Conservation (phyloP, 2,797 vertebrate species). For the Paedocypris micromegethes region DNA sequence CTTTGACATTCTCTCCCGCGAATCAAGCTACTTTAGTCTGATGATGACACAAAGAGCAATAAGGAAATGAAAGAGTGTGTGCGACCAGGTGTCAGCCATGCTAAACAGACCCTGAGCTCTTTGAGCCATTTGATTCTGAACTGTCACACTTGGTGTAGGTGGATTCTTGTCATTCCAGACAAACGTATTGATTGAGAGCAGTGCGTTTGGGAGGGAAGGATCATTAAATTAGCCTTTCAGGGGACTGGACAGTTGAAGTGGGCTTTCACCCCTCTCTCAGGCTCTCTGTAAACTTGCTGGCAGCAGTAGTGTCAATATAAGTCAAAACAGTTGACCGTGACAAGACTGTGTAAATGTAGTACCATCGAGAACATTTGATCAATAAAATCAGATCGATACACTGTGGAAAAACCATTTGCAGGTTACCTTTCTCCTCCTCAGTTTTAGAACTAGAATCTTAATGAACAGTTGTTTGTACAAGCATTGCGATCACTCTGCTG, state of each 20-base stretch:
- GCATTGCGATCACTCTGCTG: background rate
- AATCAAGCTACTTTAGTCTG: slow-evolving; percentile 5
- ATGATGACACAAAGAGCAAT: slow-evolving; percentile 32
- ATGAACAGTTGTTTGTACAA: slow-evolving; percentile 25
- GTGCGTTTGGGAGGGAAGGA: slow-evolving; percentile 42
- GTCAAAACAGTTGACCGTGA: slow-evolving; percentile 30
- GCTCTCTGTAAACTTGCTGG: slow-evolving; percentile 34
- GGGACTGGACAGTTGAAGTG: slow-evolving; percentile 32
- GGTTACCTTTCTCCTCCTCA: slow-evolving; percentile 19
- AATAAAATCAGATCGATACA: slow-evolving; percentile 8
- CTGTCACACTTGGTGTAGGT: slow-evolving; percentile 35
- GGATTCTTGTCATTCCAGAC: slow-evolving; percentile 39
- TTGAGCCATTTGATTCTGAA: slow-evolving; percentile 41
- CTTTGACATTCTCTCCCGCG: slow-evolving; percentile 20
- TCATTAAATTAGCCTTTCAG: slow-evolving; percentile 45
- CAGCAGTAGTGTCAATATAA: slow-evolving; percentile 37
- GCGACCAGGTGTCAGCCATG: slow-evolving; percentile 26
- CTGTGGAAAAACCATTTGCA: slow-evolving; percentile 9
- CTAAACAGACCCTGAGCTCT: slow-evolving; percentile 36
- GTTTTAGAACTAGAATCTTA: slow-evolving; percentile 25
- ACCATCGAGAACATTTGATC: slow-evolving; percentile 30
- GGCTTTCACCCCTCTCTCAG: slow-evolving; percentile 25
- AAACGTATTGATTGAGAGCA: slow-evolving; percentile 50
- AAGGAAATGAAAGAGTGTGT: slow-evolving; percentile 11
- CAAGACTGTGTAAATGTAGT: slow-evolving; percentile 30